phyloP scores from a whole-genome alignment of 2,888 invertebrate species.

The Aelia acuminata region DNA sequence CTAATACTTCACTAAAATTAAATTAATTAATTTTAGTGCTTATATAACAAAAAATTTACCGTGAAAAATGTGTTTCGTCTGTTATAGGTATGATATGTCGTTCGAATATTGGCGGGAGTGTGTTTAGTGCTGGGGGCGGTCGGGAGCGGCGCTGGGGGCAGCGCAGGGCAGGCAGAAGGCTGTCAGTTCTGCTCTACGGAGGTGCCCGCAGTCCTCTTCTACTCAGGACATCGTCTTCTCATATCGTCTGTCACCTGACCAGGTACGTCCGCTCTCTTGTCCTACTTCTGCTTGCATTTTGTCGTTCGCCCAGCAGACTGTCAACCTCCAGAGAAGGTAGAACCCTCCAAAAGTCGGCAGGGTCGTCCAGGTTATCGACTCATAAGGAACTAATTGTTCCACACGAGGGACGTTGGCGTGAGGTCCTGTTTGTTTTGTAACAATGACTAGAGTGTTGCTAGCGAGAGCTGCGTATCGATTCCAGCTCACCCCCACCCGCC shows the following conservation, averaged over 20 bases:
- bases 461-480: constrained; percentile 14
- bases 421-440: background rate
- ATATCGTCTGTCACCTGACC: background rate
- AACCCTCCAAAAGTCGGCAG: background rate
- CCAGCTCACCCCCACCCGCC: background rate
- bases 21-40: no score
- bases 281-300: background rate
- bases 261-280: background rate
- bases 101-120: background rate
- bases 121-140: background rate
- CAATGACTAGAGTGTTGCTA: constrained; percentile 12
- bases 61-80: background rate
- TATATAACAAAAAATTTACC: no score
- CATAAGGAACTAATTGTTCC: background rate
- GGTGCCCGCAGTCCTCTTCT: background rate
- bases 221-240: constrained; percentile 1
- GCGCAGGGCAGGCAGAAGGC: constrained; percentile 29
- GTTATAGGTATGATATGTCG: background rate
- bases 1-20: no score
- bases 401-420: background rate
- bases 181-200: constrained; percentile 8
- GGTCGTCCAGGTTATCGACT: background rate
- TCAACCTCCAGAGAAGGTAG: background rate
- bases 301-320: background rate
- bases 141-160: background rate